Evolutionary conservation across 92 coral and sea anemone genomes (phyloP).

Genomic region (Palythoa caribaeorum): DNA sequence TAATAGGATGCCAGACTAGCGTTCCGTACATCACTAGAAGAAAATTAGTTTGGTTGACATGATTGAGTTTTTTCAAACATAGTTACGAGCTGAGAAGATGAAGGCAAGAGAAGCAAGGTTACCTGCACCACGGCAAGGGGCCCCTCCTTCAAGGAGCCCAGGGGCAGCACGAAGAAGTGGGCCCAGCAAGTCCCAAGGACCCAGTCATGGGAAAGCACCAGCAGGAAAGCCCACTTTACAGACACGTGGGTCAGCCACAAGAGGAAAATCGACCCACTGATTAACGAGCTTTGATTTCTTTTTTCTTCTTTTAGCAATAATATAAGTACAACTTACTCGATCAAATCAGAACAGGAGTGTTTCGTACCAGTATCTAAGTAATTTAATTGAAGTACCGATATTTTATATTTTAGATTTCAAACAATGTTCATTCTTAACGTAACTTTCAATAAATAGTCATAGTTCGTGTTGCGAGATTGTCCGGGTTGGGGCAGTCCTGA

Average conservation of each 20-base stretch:
- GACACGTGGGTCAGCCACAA: neutral
- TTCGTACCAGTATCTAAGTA: no score
- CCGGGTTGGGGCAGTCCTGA: no score
- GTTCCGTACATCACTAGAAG: neutral
- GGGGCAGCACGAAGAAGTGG: slow-evolving; percentile 49
- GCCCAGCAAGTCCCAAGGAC: slow-evolving; percentile 43
- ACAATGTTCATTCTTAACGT: no score
- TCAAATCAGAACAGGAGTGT: no score
- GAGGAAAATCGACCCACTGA: neutral
- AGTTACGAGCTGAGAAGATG: slow-evolving; percentile 70
- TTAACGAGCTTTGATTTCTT: neutral
- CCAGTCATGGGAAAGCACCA: slow-evolving; percentile 10
- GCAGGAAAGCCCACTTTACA: neutral
- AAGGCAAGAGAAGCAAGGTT: slow-evolving; percentile 51
- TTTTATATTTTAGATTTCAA: no score
- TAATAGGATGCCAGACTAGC: no score
- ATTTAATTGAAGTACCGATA: no score
- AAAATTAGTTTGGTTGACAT: neutral
- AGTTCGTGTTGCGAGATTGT: no score
- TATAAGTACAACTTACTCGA: no score
- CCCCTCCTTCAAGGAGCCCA: slow-evolving; percentile 48
- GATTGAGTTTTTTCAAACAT: neutral
- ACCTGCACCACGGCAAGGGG: slow-evolving; percentile 31
- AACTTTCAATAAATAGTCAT: no score
- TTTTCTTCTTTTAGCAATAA: no score